A percentile compares a stretch with the other conserved stretches of the same genome.
Conservation (phyloP, 2,797 vertebrate species). For the Rhinella marina region DNA sequence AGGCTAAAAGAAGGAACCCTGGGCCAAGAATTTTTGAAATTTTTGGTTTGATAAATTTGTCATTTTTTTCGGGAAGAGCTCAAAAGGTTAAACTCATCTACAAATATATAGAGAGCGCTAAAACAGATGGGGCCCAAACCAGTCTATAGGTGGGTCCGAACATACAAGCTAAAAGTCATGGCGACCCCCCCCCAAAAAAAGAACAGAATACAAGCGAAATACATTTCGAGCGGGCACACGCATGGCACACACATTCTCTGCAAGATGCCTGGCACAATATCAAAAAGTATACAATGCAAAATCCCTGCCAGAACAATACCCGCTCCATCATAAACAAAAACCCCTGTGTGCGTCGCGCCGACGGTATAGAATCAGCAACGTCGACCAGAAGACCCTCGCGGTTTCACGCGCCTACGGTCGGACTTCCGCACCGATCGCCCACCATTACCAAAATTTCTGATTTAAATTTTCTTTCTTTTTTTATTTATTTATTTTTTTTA, state of each 20-base stretch:
- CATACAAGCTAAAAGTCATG: background rate
- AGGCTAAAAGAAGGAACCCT: background rate
- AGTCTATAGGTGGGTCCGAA: background rate
- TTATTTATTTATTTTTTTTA: no score
- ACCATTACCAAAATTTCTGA: background rate
- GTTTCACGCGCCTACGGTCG: background rate
- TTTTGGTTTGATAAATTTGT: background rate
- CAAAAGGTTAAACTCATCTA: background rate
- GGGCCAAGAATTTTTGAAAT: background rate
- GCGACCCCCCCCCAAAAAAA: background rate
- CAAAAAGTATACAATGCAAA: conserved; percentile 83
- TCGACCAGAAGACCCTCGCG: background rate
- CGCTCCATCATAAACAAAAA: conserved; percentile 74
- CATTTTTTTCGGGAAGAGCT: background rate
- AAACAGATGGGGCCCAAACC: background rate
- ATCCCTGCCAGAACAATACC: conserved; percentile 80
- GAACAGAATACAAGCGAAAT: conserved; percentile 58
- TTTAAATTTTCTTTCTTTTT: no score
- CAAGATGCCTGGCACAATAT: conserved; percentile 85
- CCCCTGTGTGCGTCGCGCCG: conserved; percentile 66
- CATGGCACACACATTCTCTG: conserved; percentile 74
- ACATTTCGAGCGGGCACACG: conserved; percentile 72
- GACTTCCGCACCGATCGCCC: background rate
- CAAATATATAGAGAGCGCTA: background rate
- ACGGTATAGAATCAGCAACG: conserved; percentile 56